A percentile compares a stretch with the other conserved stretches of the same genome.
phyloP scores from a whole-genome alignment of 2,888 invertebrate genomes.

The Cosmia pyralina region DNA sequence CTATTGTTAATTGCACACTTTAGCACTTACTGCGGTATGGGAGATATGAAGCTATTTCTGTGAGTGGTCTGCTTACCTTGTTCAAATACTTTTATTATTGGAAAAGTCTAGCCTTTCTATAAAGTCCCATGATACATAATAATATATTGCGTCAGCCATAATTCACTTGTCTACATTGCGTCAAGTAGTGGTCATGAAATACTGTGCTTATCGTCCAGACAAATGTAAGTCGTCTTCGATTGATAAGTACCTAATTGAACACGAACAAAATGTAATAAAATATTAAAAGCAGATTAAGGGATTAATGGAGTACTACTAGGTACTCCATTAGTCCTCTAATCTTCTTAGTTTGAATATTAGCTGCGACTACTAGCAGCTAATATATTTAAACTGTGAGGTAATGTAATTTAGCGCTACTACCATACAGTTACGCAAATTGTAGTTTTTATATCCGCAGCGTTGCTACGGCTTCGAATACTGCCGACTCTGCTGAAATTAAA shows the following conservation, averaged over 20 bases:
- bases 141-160: slow-evolving; percentile 14
- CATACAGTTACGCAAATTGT: slow-evolving; percentile 52
- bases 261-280: slow-evolving; percentile 9
- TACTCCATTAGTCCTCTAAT: too few relatives aligned
- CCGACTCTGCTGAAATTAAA: slow-evolving; percentile 49
- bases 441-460: slow-evolving; percentile 46
- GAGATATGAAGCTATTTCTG: slow-evolving; percentile 30
- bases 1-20: slow-evolving; percentile 47
- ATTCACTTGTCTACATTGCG: background rate
- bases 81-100: slow-evolving; percentile 27
- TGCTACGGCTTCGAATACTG: slow-evolving; percentile 48
- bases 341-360: too few relatives aligned
- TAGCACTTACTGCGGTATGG: slow-evolving; percentile 18
- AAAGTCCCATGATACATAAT: slow-evolving; percentile 5
- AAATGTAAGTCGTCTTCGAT: background rate
- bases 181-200: background rate
- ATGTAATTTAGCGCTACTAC: slow-evolving; percentile 18
- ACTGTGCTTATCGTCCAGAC: slow-evolving; percentile 9
- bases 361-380: background rate
- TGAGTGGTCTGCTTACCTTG: slow-evolving; percentile 37
- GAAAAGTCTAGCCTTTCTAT: slow-evolving; percentile 27
- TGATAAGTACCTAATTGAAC: background rate
- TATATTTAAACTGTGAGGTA: slow-evolving; percentile 8
- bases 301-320: slow-evolving; percentile 4
- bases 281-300: slow-evolving; percentile 9